Conservation (phyloP, 2,888 invertebrate genomes). For the Drosophila gaucha region DNA sequence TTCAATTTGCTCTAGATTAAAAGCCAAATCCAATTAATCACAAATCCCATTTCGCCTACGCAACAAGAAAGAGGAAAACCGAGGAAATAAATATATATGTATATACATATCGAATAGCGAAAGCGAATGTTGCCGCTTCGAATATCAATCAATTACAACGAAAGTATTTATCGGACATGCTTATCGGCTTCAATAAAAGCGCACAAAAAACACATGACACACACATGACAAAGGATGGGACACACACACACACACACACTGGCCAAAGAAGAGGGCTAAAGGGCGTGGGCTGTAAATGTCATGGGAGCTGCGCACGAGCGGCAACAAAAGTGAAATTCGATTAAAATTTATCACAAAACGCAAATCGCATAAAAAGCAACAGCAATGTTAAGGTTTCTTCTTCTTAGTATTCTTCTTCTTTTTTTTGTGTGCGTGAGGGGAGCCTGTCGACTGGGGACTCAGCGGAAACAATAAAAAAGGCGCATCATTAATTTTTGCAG, state of each 20-base stretch:
- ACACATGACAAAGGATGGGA: slow-evolving; percentile 42
- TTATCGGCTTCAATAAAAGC: slow-evolving; percentile 61
- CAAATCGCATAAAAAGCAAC: slow-evolving; percentile 59
- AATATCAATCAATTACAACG: slow-evolving; percentile 69
- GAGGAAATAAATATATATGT: neutral
- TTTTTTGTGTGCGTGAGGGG: neutral
- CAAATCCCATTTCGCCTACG: slow-evolving; percentile 52
- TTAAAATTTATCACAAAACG: slow-evolving; percentile 69
- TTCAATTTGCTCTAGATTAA: slow-evolving; percentile 40
- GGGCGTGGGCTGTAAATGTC: slow-evolving; percentile 35
- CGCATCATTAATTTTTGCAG: slow-evolving; percentile 75
- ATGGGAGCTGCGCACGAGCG: slow-evolving; percentile 33
- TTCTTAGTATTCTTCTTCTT: neutral
- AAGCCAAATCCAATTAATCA: slow-evolving; percentile 69
- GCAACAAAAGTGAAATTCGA: slow-evolving; percentile 67
- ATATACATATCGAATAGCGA: slow-evolving; percentile 26
- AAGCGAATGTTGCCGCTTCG: slow-evolving; percentile 51
- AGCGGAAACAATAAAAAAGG: slow-evolving; percentile 55
- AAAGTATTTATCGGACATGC: slow-evolving; percentile 68
- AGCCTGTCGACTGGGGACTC: slow-evolving; percentile 3
- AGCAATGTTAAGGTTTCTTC: slow-evolving; percentile 30
- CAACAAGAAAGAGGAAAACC: neutral
- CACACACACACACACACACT: neutral
- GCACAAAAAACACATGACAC: slow-evolving; percentile 44
- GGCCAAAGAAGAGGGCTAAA: neutral